Evolutionary conservation across 1,140 invertebrate species (phyloP), one percentile per base, ranked within the genome.

Genomic region (Triops cancriformis): DNA sequence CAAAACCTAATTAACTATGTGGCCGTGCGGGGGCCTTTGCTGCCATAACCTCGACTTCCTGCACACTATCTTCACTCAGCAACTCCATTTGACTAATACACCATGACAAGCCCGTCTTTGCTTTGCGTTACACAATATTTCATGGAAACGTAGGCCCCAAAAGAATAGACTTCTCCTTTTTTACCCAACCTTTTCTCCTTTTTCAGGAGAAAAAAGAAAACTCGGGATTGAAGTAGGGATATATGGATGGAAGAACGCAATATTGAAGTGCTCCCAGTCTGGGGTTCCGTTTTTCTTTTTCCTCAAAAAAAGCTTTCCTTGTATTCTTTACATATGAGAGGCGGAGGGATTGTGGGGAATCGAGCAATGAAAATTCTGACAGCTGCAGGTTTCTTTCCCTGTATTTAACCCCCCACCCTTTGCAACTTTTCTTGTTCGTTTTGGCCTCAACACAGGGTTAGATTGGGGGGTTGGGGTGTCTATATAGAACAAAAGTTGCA

Each of bases 331-430:
- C 23, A n/a, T 64, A 1, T 64, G 14, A 14, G 51, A 23, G 51
- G 51, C 14, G 51, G 23, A 23, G 51, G 51, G 51, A 23, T 64
- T 14, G 31, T 37, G 31, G 2, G 31, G 31, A 37, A 37, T 37
- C 31, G 31, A 64, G 51, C 51, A 23, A 64, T 64, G 51, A 64
- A 64, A 18, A 64, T 64, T 64, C 51, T 64, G 51, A 64, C 51
- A 64, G 51, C 51, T 64, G 51, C 51, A 64, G 51, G 51, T 64
- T 64, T 64, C n/a, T 64, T 64, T 64, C 51, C 51, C 51, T 64
- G 7, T 64, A 18, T 64, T 64, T 64, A 64, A 64, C 10, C 51
- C 51, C 51, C 51, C 51, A 1, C 18, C 18, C 23, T 18, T 64
- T 5, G 14, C 0, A n/a, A 64, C 6, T 5, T 64, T 5, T 64